These are phyloP conservation scores for Lobophora halterata DNA, from an alignment of 2,888 invertebrate species.

Conservation along the genomic window DNA sequence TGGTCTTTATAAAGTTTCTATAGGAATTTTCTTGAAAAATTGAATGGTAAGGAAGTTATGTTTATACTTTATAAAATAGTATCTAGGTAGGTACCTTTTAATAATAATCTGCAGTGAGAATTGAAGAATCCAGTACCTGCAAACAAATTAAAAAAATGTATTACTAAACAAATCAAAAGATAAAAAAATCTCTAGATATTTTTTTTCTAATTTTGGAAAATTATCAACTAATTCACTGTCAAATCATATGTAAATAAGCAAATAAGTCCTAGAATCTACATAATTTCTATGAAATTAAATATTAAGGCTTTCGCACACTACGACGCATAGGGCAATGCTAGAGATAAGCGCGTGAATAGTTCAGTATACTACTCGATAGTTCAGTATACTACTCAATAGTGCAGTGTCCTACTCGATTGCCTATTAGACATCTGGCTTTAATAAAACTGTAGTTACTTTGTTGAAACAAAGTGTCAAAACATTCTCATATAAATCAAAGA, in stretches of 20 bases:
- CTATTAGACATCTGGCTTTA: constrained; percentile 64
- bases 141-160: constrained; percentile 32
- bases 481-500: constrained; percentile 19
- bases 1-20: constrained; percentile 19
- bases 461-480: constrained; percentile 18
- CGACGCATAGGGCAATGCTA: no score
- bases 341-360: constrained; percentile 5
- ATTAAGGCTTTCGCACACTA: no score
- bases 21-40: constrained; percentile 7
- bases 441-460: constrained; percentile 43
- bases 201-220: no score
- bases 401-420: constrained; percentile 41
- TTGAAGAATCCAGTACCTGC: constrained; percentile 37
- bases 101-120: constrained; percentile 8
- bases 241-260: no score
- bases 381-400: constrained; percentile 16
- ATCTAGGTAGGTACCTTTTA: constrained; percentile 4
- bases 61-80: no score
- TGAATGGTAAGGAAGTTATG: no score
- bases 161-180: not conserved
- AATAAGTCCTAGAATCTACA: no score
- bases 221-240: no score
- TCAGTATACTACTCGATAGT: constrained; percentile 9
- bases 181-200: constrained; percentile 1
- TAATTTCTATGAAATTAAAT: no score